These are phyloP conservation scores for Cecidostiba fungosa DNA, from an alignment of 2,888 invertebrate species.

Conservation along the genomic window DNA sequence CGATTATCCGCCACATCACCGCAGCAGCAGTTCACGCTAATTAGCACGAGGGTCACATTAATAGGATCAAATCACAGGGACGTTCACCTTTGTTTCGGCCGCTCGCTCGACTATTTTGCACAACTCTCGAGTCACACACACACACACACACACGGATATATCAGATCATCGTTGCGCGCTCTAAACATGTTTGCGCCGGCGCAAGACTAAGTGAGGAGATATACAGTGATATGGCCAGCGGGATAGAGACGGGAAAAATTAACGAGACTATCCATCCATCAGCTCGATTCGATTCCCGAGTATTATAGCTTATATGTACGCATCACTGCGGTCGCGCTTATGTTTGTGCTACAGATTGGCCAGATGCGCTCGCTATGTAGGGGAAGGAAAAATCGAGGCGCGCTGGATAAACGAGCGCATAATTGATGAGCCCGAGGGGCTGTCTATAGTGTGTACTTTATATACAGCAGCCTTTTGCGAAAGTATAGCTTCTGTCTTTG, in stretches of 20 bases:
- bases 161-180: not conserved
- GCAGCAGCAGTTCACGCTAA: slow-evolving; percentile 73
- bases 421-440: slow-evolving; percentile 54
- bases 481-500: not conserved
- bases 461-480: slow-evolving; percentile 6
- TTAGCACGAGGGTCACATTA: slow-evolving; percentile 74
- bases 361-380: not conserved
- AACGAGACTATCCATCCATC: slow-evolving; percentile 11
- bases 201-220: not conserved
- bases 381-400: slow-evolving; percentile 14
- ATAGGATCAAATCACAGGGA: slow-evolving; percentile 74
- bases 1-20: slow-evolving; percentile 72
- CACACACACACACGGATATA: slow-evolving; percentile 20
- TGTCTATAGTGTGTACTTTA: not conserved
- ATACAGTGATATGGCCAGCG: not conserved
- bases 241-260: slow-evolving; percentile 11
- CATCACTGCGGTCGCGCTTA: not conserved
- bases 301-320: not conserved
- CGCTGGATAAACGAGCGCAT: slow-evolving; percentile 44
- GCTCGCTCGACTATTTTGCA: slow-evolving; percentile 43
- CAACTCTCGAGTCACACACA: not conserved
- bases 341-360: not conserved
- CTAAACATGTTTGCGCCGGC: not conserved
- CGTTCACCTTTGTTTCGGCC: slow-evolving; percentile 72
- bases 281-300: not conserved